Evolutionary conservation across 2,113 vertebrate species (phyloP).

Genomic region (Dicrurus megarhynchus): DNA sequence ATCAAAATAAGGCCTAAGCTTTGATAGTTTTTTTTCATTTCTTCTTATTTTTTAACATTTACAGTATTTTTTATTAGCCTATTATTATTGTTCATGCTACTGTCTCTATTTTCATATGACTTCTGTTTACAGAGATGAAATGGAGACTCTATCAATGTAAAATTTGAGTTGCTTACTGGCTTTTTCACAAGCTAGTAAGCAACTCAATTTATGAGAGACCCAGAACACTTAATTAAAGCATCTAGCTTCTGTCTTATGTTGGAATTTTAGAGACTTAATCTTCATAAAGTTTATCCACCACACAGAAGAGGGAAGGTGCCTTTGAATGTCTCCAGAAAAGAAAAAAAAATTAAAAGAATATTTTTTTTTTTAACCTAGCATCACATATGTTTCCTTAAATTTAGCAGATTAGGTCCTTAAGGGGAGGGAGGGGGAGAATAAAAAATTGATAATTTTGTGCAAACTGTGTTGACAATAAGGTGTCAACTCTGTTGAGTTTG

Average conservation of each 20-base stretch:
- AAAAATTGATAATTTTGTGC: background rate
- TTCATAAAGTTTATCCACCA: background rate
- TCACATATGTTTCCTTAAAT: background rate
- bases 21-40: background rate
- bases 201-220: background rate
- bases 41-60: background rate
- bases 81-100: background rate
- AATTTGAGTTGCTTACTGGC: background rate
- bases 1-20: background rate
- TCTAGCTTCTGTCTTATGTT: background rate
- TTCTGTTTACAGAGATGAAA: background rate
- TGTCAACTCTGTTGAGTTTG: background rate
- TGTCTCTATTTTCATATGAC: background rate
- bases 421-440: rapidly evolving
- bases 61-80: background rate
- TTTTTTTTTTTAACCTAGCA: background rate
- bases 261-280: background rate
- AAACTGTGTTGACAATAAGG: background rate
- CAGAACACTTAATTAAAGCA: background rate
- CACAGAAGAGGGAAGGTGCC: background rate
- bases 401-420: background rate
- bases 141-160: background rate
- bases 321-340: background rate
- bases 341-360: too few species aligned
- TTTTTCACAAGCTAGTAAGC: background rate